Base-by-base conservation (phyloP, 2,113 vertebrate genomes). In the Macrotus californicus region DNA sequence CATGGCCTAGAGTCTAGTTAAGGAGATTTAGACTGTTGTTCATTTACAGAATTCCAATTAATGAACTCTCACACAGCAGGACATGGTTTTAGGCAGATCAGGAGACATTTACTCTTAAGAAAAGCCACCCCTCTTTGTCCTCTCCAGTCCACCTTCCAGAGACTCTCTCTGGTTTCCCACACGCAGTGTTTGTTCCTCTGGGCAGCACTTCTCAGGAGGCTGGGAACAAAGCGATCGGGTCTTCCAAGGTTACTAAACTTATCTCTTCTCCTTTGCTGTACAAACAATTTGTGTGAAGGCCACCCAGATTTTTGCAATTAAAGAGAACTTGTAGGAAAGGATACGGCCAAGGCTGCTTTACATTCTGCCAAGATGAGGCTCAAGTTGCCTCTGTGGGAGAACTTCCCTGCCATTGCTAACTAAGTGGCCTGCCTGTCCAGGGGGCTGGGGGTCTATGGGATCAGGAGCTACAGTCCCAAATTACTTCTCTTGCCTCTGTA, bases 271-370 rank as follows among this genome's bases (percentile, higher is more conserved):
- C 2, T 52, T 67, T 46, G 64, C 80, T 79, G 13, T 89, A 56
- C 93, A 88, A 31, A 88, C 54, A 94, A 92, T 87, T 80, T 79
- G 72, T 79, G 26, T 93, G 95, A 96, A 96, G 91, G 94, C 79
- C 87, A 97, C 96, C 61, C 69, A 96, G 70, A 54, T 93, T 96
- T 95, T 75, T 91, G 66, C 95, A 96, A 94, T 97, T 94, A 97
- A 95, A 95, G 82, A 96, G 73, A 80, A 93, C 88, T 96, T 91
- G 31, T 81, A 94, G 88, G 70, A 64, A 72, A 94, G 91, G 24
- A 56, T 31, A 97, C n/a, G 56, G 82, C 90, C 92, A 89, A 88
- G 61, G 54, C 43, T 84, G 88, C 95, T 94, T 94, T 41, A 96
- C 89, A 94, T 50, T 91, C 75, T 96, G 94, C 95, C 96, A 97